A percentile compares a stretch with the other conserved stretches of the same genome.
These are phyloP conservation scores for Holotrichia oblita DNA, from an alignment of 1,140 invertebrate species.

Conservation along the genomic window DNA sequence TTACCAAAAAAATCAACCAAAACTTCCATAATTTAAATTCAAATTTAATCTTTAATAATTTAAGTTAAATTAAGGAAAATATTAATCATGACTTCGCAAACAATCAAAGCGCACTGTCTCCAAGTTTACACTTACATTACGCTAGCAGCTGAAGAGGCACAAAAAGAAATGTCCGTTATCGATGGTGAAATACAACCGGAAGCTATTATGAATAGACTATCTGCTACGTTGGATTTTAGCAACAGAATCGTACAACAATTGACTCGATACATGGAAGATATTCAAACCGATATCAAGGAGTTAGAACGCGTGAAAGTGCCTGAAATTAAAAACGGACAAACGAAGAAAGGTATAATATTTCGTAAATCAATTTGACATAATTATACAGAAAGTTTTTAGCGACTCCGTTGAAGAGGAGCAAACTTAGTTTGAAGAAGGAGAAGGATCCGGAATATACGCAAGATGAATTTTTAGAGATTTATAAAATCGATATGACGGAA, in stretches of 20 bases:
- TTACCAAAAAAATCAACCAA: no score
- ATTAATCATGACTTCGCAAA: neutral
- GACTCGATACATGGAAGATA: neutral
- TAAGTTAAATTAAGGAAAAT: no score
- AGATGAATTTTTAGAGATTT: constrained; percentile 22
- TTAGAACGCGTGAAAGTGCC: no score
- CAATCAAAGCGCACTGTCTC: neutral
- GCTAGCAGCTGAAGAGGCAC: neutral
- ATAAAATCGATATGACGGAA: constrained; percentile 28
- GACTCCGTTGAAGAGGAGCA: neutral
- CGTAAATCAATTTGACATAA: neutral
- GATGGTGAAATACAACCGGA: neutral
- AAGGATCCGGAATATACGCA: constrained; percentile 1
- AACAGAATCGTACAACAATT: neutral
- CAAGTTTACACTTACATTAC: neutral
- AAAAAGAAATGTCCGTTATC: neutral
- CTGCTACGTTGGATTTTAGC: neutral
- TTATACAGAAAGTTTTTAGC: neutral
- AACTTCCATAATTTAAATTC: no score
- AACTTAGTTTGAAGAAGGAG: constrained; percentile 1
- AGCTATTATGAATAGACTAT: neutral
- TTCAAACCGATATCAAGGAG: neutral
- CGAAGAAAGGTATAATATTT: neutral
- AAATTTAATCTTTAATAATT: no score
- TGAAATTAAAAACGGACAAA: neutral